Evolutionary conservation across 2,888 invertebrate genomes (phyloP), one percentile per base, ranked within the genome.

Genomic region (Oligia strigilis): DNA sequence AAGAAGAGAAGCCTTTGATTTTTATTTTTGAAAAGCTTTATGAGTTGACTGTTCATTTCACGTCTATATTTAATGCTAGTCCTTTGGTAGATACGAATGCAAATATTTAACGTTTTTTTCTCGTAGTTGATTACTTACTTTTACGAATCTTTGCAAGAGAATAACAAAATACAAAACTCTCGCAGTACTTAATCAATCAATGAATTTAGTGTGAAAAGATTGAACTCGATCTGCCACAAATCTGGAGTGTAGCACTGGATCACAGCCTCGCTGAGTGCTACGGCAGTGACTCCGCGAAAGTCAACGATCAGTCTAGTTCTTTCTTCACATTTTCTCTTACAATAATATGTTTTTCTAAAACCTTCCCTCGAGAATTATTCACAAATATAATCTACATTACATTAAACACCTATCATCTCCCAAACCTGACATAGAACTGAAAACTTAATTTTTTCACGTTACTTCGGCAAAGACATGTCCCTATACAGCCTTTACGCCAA

Each of bases 21-120:
- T 81, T 70, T 85, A 75, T 80, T 77, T 77, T 81, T 67, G 40
- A 72, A 78, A 64, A 64, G 52, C 73, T 80, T 75, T 70, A 71
- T 67, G 65, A 64, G 64, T 77, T n/a, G 65, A 62, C 69, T 75
- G 75, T 87, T 77, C 72, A 70, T 77, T 80, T 75, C 52, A 72
- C 49, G n/a, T 75, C 40, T 65, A 55, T 58, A 77, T 83, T 72
- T 13, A 81, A 78, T 67, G 43, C 62, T 80, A 49, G 62, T 77
- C 74, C 65, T 83, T 76, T 23, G 72, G 52, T 77, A 29, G 29
- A 29, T 29, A 43, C 71, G 46, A 72, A 77, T 62, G 43, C 9
- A 49, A 66, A 75, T 58, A 11, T 52, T 71, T 71, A 36, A 40
- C 0, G 52, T 55, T 43, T 72, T 72, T n/a, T 29, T 70, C n/a